Evolutionary conservation across 2,888 invertebrate species (phyloP), one percentile per base, ranked within the genome.

Genomic region (Scelioninae gen. 2): DNA sequence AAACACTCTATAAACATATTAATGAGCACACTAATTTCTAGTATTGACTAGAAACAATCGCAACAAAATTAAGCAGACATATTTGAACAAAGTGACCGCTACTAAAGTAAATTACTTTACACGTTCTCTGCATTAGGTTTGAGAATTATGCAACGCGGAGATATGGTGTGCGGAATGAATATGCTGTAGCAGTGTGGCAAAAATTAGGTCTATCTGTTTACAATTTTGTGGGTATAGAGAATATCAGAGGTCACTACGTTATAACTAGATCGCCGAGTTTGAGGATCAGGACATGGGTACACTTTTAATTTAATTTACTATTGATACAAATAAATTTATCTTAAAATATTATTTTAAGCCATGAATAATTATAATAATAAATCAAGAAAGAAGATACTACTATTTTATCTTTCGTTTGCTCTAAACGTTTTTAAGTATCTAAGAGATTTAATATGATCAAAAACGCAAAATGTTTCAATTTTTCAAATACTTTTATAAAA

Each of bases 181-280:
- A 88, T 43, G 87, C 92, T 0, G 82, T 85, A 0, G 79, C 84
- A 16, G 92, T 92, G 0, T 96, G 95, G 95, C 87, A 88, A 57
- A 70, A 67, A 64, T 77, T 86, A 9, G 80, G 82, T 18, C 78
- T 60, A 52, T 81, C 93, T 68, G 91, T 96, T 0, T 96, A 95
- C 82, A 90, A 91, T 81, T 94, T 90, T 81, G 87, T 88, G 41
- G 91, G 91, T 0, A 74, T 88, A 0, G 87, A 89, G 45, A 89
- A 88, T 82, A 89, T 94, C 70, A 89, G 93, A 72, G 95, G 95
- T 0, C 92, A 93, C 83, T 95, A 94, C 82, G 90, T 91, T 2
- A 87, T 94, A 19, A 92, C 92, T 1, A 88, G 89, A 35, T 88
- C 92, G 25, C 95, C 95, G 0, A 91, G 90, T 71, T 87, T 92